Conservation (phyloP, 1,140 invertebrate species). For the Euura saliciscinereae region DNA sequence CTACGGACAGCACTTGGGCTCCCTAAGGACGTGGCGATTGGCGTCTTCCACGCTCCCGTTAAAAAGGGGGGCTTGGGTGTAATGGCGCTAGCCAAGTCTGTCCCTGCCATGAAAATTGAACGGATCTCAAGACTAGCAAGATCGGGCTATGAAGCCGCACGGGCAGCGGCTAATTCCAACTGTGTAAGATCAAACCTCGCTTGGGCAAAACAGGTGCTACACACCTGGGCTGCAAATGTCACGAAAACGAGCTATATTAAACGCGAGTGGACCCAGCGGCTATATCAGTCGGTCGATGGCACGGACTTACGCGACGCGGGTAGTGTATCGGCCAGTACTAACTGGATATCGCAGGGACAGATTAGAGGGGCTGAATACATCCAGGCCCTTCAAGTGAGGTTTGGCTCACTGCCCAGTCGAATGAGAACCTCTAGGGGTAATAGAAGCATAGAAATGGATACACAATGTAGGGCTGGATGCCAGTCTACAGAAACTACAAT, state of each 20-base stretch:
- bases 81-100: neutral
- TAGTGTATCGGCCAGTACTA: neutral
- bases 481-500: neutral
- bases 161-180: neutral
- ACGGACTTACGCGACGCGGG: too few species aligned
- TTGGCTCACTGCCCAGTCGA: too few species aligned
- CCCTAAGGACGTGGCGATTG: conserved; percentile 28
- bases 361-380: neutral
- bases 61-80: neutral
- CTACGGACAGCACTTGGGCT: conserved; percentile 39
- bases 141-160: neutral
- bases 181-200: neutral
- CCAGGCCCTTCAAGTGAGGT: too few species aligned
- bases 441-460: neutral
- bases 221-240: neutral
- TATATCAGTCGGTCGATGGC: neutral
- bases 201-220: neutral
- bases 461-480: neutral
- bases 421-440: neutral
- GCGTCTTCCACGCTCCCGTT: neutral
- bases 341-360: neutral
- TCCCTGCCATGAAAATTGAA: neutral
- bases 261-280: too few species aligned
- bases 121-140: neutral
- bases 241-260: neutral